These are phyloP conservation scores for Gopherus evgoodei DNA, from an alignment of 2,113 vertebrate genomes.

Conservation along the genomic window DNA sequence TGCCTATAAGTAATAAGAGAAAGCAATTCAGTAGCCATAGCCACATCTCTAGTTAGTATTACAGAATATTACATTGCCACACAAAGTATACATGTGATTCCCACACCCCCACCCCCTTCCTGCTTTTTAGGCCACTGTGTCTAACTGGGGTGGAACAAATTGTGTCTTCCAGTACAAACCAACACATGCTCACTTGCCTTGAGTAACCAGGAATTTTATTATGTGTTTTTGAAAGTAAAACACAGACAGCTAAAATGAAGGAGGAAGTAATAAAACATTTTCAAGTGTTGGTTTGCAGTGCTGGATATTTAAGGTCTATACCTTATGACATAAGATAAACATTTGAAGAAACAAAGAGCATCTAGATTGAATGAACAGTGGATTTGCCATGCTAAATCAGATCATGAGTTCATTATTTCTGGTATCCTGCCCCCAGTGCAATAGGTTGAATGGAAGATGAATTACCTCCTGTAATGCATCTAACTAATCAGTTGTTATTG, in stretches of 20 bases:
- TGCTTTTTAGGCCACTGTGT: conserved; percentile 34
- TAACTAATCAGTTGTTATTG: accelerated
- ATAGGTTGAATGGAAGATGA: background rate
- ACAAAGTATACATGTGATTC: background rate
- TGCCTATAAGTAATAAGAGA: conserved; percentile 2
- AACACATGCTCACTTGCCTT: background rate
- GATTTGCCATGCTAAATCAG: background rate
- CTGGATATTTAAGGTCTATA: background rate
- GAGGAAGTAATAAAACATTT: background rate
- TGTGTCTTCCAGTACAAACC: conserved; percentile 53
- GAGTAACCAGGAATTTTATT: conserved; percentile 12
- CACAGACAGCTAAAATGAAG: conserved; percentile 12
- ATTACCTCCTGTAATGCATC: background rate
- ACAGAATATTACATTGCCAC: background rate
- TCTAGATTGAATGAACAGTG: background rate
- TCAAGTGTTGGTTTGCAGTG: background rate
- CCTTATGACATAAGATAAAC: background rate
- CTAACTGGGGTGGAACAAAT: conserved; percentile 72
- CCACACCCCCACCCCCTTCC: background rate
- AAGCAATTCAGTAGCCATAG: conserved; percentile 27
- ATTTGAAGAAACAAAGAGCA: background rate
- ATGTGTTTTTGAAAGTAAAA: background rate
- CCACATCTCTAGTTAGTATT: background rate
- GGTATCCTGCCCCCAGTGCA: background rate
- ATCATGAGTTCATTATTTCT: background rate